Evolutionary conservation across 2,797 vertebrate species (phyloP), one percentile per base, ranked within the genome.

Genomic region (Hypotaenidia okinawae): DNA sequence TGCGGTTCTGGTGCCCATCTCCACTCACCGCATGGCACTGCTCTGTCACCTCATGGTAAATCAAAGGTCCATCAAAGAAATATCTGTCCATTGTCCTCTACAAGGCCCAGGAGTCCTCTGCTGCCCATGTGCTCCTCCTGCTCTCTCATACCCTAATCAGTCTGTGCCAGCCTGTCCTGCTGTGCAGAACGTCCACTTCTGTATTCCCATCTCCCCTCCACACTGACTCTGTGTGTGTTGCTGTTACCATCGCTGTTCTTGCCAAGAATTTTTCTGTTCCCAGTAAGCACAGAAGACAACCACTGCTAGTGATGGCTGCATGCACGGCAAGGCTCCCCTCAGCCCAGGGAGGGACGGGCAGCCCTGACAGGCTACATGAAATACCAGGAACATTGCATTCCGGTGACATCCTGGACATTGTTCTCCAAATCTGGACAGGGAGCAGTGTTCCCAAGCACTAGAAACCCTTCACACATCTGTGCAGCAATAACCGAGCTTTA

Each of bases 11-110:
- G 37, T 45, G 17, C 68, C 5, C 70, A 10, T 9, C 41, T 22
- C n/a, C 49, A 57, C 66, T 19, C 25, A 39, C 1, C 0, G 25
- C 35, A 15, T 1, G 10, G 35, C 52, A 27, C 17, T 4, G 15
- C 67, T 64, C 30, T 27, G 4, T 22, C 1, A 0, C 25, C 57
- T 41, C 51, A 15, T 41, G 30, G 30, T 19, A 23, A 24, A n/a
- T 24, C 7, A 54, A 49, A 27, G 16, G 25, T 17, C 43, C 16
- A 1, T 8, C 54, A 14, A 16, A 59, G 62, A 51, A 52, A 41
- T 1, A 5, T 32, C 25, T 55, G 39, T 8, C 16, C 23, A 9
- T 13, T 39, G 64, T 27, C 33, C 19, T 47, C 37, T 22, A 7
- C 0, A 1, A 45, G n/a, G 15, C 10, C 24, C 18, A 23, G n/a